phyloP scores from a whole-genome alignment of 2,888 invertebrate species.

The Boloria selene region DNA sequence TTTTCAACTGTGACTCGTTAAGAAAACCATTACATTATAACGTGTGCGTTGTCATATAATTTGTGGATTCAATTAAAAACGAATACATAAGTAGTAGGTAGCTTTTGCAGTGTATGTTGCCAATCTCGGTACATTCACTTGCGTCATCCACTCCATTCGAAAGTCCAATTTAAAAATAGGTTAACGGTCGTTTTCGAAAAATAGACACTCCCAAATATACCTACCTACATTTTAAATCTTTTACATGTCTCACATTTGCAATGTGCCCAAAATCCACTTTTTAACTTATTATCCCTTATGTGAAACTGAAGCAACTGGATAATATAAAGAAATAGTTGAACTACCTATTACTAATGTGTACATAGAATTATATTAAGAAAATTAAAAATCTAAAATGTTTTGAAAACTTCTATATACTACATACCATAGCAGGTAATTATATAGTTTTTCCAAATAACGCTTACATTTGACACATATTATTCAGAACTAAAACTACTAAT shows the following conservation, averaged over 20 bases:
- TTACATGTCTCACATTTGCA: conserved; percentile 44
- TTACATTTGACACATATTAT: too few relatives aligned
- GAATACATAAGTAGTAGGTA: conserved; percentile 28
- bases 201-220: conserved; percentile 57
- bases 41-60: too few relatives aligned
- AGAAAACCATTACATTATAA: too few relatives aligned
- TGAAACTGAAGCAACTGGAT: neutral
- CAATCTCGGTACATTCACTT: conserved; percentile 57
- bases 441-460: too few relatives aligned
- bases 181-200: conserved; percentile 68
- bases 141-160: conserved; percentile 67
- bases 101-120: conserved; percentile 50
- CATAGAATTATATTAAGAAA: too few relatives aligned
- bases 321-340: neutral
- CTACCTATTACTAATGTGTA: too few relatives aligned
- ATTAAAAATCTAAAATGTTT: too few relatives aligned
- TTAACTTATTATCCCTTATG: conserved; percentile 15
- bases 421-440: too few relatives aligned
- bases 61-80: conserved; percentile 32
- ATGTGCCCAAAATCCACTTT: conserved; percentile 20
- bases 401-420: too few relatives aligned
- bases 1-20: too few relatives aligned
- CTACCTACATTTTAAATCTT: conserved; percentile 50
- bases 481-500: too few relatives aligned
- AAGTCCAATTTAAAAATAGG: conserved; percentile 75